Conservation (phyloP, 2,888 invertebrate genomes). For the Argyresthia albistria region DNA sequence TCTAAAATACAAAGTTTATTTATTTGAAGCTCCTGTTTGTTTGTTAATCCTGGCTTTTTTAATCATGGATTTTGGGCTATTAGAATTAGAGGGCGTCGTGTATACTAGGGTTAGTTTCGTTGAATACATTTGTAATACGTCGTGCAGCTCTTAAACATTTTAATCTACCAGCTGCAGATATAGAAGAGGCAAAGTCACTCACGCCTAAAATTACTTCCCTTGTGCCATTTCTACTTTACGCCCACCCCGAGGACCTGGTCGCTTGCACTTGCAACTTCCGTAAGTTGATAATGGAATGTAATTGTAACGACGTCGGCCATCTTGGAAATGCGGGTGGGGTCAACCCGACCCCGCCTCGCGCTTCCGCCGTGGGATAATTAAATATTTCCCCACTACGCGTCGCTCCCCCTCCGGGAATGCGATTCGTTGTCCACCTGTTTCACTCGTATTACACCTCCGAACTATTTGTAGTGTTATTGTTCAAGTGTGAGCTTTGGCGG, state of each 20-base stretch:
- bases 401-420: slow-evolving; percentile 47
- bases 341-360: slow-evolving; percentile 62
- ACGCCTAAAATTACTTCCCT: background rate
- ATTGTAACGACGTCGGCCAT: slow-evolving; percentile 62
- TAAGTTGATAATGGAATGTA: slow-evolving; percentile 43
- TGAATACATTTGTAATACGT: too few relatives aligned
- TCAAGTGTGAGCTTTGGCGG: background rate
- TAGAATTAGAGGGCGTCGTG: too few relatives aligned
- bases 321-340: slow-evolving; percentile 64
- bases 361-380: slow-evolving; percentile 66
- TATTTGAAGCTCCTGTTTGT: too few relatives aligned
- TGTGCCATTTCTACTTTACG: background rate
- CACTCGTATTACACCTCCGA: slow-evolving; percentile 7
- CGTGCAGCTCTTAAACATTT: too few relatives aligned
- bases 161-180: too few relatives aligned
- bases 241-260: background rate
- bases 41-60: too few relatives aligned
- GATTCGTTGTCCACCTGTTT: slow-evolving; percentile 29
- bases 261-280: slow-evolving; percentile 24
- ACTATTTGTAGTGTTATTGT: slow-evolving; percentile 1
- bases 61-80: too few relatives aligned
- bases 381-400: slow-evolving; percentile 59
- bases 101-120: too few relatives aligned
- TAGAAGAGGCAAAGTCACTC: too few relatives aligned
- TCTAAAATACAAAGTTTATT: too few relatives aligned